phyloP scores from a whole-genome alignment of 2,113 vertebrate species.

The Aix galericulata region DNA sequence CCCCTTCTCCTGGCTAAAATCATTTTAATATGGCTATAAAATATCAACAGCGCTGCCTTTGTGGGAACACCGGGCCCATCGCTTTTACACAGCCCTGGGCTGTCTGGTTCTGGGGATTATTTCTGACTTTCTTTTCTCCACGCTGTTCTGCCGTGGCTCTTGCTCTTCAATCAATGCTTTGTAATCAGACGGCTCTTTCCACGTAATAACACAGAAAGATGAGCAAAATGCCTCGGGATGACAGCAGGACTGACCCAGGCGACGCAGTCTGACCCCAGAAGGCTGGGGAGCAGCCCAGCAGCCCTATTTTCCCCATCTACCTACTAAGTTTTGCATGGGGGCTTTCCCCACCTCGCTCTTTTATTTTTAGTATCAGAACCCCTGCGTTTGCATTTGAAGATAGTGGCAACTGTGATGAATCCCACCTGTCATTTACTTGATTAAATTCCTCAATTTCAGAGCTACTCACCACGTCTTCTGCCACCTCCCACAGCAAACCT shows the following conservation, averaged over 20 bases:
- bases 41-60: neutral
- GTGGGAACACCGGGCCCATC: neutral
- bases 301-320: neutral
- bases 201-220: neutral
- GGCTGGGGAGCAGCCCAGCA: too few species aligned
- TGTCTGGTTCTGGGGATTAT: neutral
- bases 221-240: neutral
- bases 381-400: neutral
- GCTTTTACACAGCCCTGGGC: neutral
- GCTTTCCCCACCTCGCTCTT: neutral
- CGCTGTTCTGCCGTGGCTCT: neutral
- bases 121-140: neutral
- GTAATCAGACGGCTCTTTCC: neutral
- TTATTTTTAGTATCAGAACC: neutral
- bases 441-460: neutral
- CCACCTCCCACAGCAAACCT: neutral
- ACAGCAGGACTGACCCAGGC: neutral
- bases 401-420: neutral
- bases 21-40: neutral
- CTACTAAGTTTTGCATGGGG: neutral
- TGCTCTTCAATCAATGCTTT: slow-evolving; percentile 3
- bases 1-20: neutral
- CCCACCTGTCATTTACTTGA: accelerated
- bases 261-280: too few species aligned
- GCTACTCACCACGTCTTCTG: neutral